Conservation (phyloP, 2,797 vertebrate genomes). For the Pitangus sulphuratus region DNA sequence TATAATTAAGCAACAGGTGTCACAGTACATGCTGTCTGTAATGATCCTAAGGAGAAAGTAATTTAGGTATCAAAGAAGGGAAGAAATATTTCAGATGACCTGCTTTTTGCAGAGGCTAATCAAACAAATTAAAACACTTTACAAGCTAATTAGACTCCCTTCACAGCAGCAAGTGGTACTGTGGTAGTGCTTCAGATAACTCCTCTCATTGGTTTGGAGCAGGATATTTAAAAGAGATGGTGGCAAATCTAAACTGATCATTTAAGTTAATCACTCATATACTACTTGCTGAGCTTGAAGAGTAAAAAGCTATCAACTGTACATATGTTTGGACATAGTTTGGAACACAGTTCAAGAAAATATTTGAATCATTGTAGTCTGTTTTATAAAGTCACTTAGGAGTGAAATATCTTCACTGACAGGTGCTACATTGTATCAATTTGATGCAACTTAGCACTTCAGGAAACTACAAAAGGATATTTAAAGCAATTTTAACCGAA, state of each 20-base stretch:
- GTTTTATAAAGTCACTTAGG: neutral
- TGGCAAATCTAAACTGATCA: neutral
- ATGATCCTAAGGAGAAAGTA: slow-evolving; percentile 7
- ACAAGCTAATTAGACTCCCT: neutral
- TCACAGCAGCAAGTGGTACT: neutral
- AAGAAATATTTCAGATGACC: slow-evolving; percentile 41
- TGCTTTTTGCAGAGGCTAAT: slow-evolving; percentile 37
- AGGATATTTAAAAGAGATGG: neutral
- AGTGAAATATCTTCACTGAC: neutral
- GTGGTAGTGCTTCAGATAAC: neutral
- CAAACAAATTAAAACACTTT: slow-evolving; percentile 44
- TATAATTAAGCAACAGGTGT: neutral
- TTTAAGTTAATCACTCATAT: neutral
- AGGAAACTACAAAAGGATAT: neutral
- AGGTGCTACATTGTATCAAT: neutral
- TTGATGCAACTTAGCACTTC: neutral
- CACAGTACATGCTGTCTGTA: neutral
- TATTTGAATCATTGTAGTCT: neutral
- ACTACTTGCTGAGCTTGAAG: neutral
- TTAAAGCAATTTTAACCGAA: neutral
- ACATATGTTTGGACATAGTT: neutral
- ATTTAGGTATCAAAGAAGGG: slow-evolving; percentile 35
- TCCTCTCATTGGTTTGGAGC: neutral
- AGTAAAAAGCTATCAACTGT: neutral
- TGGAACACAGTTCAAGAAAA: neutral